Evolutionary conservation across 2,113 vertebrate species (phyloP).

Genomic region (human): DNA sequence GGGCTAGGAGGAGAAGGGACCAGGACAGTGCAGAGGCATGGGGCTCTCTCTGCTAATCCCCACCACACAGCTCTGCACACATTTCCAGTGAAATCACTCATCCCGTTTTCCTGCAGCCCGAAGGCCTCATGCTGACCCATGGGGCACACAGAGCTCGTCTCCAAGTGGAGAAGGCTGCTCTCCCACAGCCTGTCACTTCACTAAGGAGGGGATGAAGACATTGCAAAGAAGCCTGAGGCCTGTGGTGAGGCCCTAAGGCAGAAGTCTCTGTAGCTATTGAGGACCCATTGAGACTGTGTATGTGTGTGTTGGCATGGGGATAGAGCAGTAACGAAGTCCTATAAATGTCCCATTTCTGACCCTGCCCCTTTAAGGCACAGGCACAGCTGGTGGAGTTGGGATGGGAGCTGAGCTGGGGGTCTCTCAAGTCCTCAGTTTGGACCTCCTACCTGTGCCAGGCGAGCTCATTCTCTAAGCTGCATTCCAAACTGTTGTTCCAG

Average conservation of each 20-base stretch:
- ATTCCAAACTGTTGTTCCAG: neutral
- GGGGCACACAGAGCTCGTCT: fast-evolving
- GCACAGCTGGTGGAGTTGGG: neutral
- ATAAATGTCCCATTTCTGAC: neutral
- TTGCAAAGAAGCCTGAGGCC: neutral
- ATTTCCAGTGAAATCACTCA: neutral
- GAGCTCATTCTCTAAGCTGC: neutral
- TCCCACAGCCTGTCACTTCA: neutral
- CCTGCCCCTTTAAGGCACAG: neutral
- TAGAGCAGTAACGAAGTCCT: neutral
- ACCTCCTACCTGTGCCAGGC: neutral
- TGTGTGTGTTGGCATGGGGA: no score
- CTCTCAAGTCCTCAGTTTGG: neutral
- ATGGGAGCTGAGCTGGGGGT: neutral
- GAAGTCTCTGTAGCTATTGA: neutral
- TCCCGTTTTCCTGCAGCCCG: neutral
- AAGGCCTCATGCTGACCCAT: neutral
- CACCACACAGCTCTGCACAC: neutral
- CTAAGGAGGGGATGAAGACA: neutral
- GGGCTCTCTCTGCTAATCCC: neutral
- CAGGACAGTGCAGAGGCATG: neutral
- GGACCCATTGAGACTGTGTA: neutral
- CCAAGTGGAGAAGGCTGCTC: neutral
- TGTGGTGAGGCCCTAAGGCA: neutral
- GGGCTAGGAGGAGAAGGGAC: neutral